Conservation (phyloP, 2,888 invertebrate genomes). For the Parnassius smintheus region DNA sequence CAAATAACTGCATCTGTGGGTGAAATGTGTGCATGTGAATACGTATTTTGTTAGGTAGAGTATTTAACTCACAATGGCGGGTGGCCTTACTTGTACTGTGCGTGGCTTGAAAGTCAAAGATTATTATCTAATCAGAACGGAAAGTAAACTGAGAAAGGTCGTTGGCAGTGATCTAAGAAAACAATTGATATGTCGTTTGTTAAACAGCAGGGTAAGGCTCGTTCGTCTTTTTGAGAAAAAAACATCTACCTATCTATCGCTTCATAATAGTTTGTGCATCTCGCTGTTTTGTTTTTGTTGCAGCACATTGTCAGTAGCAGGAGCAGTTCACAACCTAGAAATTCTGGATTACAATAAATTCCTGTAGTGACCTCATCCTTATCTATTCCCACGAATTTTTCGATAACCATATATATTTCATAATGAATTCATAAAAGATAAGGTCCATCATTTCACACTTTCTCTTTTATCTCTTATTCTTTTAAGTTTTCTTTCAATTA, state of each 20-base stretch:
- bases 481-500: background rate
- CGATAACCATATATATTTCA: slow-evolving; percentile 11
- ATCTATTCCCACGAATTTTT: slow-evolving; percentile 33
- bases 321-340: slow-evolving; percentile 62
- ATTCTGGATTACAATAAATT: slow-evolving; percentile 58
- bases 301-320: slow-evolving; percentile 68
- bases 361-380: slow-evolving; percentile 41
- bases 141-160: too few relatives aligned
- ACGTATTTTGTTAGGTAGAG: slow-evolving; percentile 29
- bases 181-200: too few relatives aligned
- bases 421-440: slow-evolving; percentile 5
- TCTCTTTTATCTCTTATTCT: background rate
- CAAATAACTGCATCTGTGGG: slow-evolving; percentile 13
- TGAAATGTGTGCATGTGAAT: slow-evolving; percentile 49
- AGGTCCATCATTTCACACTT: slow-evolving; percentile 11
- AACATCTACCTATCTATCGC: slow-evolving; percentile 39
- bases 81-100: too few relatives aligned
- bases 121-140: too few relatives aligned
- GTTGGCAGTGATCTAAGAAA: too few relatives aligned
- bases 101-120: too few relatives aligned
- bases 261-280: slow-evolving; percentile 71
- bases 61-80: too few relatives aligned
- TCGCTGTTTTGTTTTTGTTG: slow-evolving; percentile 75
- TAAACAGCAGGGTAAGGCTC: too few relatives aligned
- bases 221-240: too few relatives aligned